Percentiles rank a stretch among this genome's conserved stretches.
Conservation (phyloP, 2,113 vertebrate species). For the Acanthochromis polyacanthus region DNA sequence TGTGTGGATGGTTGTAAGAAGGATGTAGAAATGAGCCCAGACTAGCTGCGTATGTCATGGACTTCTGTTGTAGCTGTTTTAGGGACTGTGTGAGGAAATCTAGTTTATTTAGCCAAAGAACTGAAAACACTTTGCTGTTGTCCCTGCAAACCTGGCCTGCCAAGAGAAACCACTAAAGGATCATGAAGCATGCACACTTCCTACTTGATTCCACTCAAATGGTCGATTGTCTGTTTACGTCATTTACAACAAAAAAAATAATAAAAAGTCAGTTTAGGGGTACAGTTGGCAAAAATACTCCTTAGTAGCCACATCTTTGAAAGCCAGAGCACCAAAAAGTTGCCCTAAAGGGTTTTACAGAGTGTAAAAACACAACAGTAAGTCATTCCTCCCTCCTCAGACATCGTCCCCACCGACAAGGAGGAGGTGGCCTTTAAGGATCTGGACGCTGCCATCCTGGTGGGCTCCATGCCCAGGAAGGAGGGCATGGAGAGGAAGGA, state of each 20-base stretch:
- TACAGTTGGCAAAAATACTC: neutral
- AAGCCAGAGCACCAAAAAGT: no score
- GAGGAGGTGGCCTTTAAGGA: conserved; percentile 96
- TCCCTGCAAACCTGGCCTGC: neutral
- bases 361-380: neutral
- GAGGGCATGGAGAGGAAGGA: conserved; percentile 99
- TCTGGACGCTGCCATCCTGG: conserved; percentile 93
- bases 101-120: neutral
- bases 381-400: conserved; percentile 71
- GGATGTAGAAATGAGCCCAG: no score
- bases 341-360: no score
- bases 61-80: no score
- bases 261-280: no score
- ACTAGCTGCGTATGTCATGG: no score
- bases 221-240: neutral
- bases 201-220: no score
- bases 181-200: no score
- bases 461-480: conserved; percentile 97
- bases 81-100: no score
- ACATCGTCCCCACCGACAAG: conserved; percentile 94
- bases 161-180: neutral
- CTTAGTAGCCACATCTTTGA: neutral
- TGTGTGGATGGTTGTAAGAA: neutral
- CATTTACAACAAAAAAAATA: no score
- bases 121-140: no score